Percentiles rank a stretch among this genome's conserved stretches.
phyloP scores from a whole-genome alignment of 2,888 invertebrate species.

The Agrilus biguttatus region DNA sequence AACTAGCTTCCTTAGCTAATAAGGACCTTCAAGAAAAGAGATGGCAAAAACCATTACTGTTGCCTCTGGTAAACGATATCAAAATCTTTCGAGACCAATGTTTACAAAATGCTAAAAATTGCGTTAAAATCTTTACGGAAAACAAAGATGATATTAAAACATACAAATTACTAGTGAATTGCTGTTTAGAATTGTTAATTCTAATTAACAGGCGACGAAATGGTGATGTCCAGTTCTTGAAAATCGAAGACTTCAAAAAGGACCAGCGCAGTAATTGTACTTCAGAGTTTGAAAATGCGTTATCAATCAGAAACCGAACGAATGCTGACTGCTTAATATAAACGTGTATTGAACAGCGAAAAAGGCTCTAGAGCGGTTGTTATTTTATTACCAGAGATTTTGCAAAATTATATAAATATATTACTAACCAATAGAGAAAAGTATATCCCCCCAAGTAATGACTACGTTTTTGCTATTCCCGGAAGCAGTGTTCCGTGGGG shows the following conservation, averaged over 20 bases:
- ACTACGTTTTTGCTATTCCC: slow-evolving; percentile 7
- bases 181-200: slow-evolving; percentile 6
- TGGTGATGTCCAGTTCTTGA: slow-evolving; percentile 8
- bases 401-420: slow-evolving; percentile 5
- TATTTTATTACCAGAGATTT: slow-evolving; percentile 5
- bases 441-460: slow-evolving; percentile 6
- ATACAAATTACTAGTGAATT: slow-evolving; percentile 11
- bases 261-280: slow-evolving; percentile 6
- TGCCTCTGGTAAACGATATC: slow-evolving; percentile 12
- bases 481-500: slow-evolving; percentile 5
- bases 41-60: slow-evolving; percentile 14
- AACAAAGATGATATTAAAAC: slow-evolving; percentile 7
- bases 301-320: slow-evolving; percentile 6
- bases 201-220: slow-evolving; percentile 8
- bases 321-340: slow-evolving; percentile 4
- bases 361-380: slow-evolving; percentile 8
- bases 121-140: slow-evolving; percentile 5
- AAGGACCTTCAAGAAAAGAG: slow-evolving; percentile 14
- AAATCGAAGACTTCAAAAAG: slow-evolving; percentile 3
- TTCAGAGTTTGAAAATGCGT: slow-evolving; percentile 5
- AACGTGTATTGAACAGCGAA: slow-evolving; percentile 6
- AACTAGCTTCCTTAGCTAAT: slow-evolving; percentile 13
- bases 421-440: slow-evolving; percentile 4
- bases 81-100: slow-evolving; percentile 12
- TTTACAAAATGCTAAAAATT: slow-evolving; percentile 6